Base-by-base conservation (phyloP, 2,113 vertebrate genomes). In the Ammospiza nelsoni region DNA sequence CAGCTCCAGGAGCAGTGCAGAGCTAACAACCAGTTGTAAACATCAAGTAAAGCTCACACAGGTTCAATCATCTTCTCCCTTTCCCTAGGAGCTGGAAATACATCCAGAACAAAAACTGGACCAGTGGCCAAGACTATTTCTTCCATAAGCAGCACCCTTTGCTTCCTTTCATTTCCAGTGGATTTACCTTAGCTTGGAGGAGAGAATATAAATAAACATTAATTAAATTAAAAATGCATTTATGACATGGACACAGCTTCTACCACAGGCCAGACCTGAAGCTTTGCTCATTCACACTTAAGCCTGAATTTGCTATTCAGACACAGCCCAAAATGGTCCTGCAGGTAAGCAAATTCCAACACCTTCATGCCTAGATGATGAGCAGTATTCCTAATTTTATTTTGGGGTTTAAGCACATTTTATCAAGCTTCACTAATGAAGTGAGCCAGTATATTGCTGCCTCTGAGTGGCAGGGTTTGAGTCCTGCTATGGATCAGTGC, bases 311-410 rank as follows among this genome's bases (percentile, higher is more conserved):
- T 62, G 20, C 20, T 63, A 8, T 57, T 88, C 31, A 72, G 61
- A 43, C n/a, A 63, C 20, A 79, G 33, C 55, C n/a, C 69, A 25
- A 82, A 55, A 27, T 4, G 5, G 46, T 88, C 68, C 52, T 33
- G 18, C 93, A 88, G 96, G 90, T 94, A 95, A 96, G 93, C 92
- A 52, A 90, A 68, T 35, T 44, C 31, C 37, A 62, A 9, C 0
- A 0, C 17, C 31, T 54, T 75, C 62, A 39, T 15, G 11, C 27
- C n/a, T 58, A 51, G 57, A 63, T 24, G 21, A 31, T 3, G 5
- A 81, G 18, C 3, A 76, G 41, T 2, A 55, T 10, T 89, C 43
- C 41, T 77, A 29, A 58, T 43, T 82, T 65, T 35, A 15, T 51
- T 75, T 81, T 6, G 35, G 11, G 37, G 37, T 84, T 93, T 72